phyloP scores from a whole-genome alignment of 2,888 invertebrate genomes.

The Blastobasis lacticolella region DNA sequence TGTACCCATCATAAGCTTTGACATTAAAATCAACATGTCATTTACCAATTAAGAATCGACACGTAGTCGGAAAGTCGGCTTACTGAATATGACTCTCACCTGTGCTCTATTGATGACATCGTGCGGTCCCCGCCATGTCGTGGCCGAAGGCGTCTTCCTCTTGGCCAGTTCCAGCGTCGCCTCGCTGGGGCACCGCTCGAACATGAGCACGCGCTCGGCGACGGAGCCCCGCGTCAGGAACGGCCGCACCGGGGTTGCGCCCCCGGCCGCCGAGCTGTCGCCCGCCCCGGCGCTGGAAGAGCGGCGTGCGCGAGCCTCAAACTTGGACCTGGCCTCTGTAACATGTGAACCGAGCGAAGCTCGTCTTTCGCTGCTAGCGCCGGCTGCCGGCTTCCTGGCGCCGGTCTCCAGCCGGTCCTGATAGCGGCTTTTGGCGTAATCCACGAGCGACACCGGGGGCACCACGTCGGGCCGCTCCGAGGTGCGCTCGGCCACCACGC shows the following conservation, averaged over 20 bases:
- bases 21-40: too few relatives aligned
- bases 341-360: conserved; percentile 66
- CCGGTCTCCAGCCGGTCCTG: conserved; percentile 73
- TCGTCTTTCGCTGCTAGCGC: conserved; percentile 57
- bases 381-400: conserved; percentile 58
- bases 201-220: conserved; percentile 91
- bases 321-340: conserved; percentile 66
- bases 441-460: conserved; percentile 74
- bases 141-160: conserved; percentile 71
- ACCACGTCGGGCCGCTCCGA: conserved; percentile 65
- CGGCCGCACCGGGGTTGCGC: conserved; percentile 80
- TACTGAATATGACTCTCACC: conserved; percentile 31
- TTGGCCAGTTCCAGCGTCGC: conserved; percentile 78
- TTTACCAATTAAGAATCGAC: too few relatives aligned
- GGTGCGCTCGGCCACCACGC: conserved; percentile 61
- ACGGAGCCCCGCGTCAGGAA: conserved; percentile 92
- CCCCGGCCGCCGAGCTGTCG: conserved; percentile 47
- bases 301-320: conserved; percentile 66
- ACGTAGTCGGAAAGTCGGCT: too few relatives aligned
- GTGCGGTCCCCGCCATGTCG: conserved; percentile 73
- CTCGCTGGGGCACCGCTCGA: conserved; percentile 91
- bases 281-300: conserved; percentile 60
- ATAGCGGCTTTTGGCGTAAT: conserved; percentile 79
- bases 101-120: conserved; percentile 72
- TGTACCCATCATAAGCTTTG: too few relatives aligned